These are phyloP conservation scores for Antennarius striatus DNA, from an alignment of 2,113 vertebrate species.

Conservation along the genomic window DNA sequence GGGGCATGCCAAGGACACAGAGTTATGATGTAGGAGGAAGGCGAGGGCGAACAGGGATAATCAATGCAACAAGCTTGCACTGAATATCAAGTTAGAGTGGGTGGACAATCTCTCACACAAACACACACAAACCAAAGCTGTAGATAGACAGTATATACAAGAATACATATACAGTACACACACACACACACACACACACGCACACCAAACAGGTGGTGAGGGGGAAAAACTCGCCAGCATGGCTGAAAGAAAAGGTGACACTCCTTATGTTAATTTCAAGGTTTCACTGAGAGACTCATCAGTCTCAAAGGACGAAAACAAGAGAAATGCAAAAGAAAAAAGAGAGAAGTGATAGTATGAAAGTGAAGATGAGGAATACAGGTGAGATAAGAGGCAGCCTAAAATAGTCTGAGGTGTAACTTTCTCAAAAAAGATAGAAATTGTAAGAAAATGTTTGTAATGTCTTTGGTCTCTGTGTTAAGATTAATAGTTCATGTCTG, in stretches of 20 bases:
- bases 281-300: conserved; percentile 45
- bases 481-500: too few species aligned
- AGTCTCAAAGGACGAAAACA: conserved; percentile 28
- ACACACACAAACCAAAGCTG: conserved; percentile 15
- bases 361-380: not conserved
- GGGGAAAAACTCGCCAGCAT: conserved; percentile 30
- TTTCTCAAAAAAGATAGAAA: too few species aligned
- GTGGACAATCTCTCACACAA: conserved; percentile 45
- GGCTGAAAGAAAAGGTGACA: conserved; percentile 69
- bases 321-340: not conserved
- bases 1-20: conserved; percentile 48
- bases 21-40: conserved; percentile 52
- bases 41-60: conserved; percentile 52
- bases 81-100: conserved; percentile 67
- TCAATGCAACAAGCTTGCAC: conserved; percentile 64
- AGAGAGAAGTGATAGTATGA: not conserved
- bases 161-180: conserved; percentile 1
- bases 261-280: conserved; percentile 70
- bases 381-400: too few species aligned
- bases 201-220: conserved; percentile 64
- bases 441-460: too few species aligned
- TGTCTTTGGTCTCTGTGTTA: too few species aligned
- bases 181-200: conserved; percentile 12
- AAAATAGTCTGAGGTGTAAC: too few species aligned
- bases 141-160: conserved; percentile 31